phyloP scores from a whole-genome alignment of 2,113 vertebrate species.

The Rallus limicola region DNA sequence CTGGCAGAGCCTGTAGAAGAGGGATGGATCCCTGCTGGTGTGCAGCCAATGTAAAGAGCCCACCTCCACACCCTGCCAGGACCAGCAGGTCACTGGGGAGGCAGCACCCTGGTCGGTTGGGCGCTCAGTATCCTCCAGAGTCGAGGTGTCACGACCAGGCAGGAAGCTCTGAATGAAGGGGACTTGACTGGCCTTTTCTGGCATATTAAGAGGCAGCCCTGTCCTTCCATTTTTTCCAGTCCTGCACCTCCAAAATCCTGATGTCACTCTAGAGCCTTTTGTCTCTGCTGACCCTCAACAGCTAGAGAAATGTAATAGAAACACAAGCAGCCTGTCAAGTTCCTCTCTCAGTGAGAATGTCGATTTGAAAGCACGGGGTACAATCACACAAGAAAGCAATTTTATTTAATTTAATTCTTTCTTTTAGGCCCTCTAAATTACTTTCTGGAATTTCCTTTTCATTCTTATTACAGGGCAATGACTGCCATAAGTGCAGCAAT shows the following conservation, averaged over 20 bases:
- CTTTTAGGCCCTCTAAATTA: background rate
- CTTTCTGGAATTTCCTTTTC: background rate
- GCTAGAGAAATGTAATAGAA: background rate
- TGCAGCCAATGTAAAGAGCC: background rate
- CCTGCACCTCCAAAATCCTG: background rate
- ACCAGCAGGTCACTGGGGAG: background rate
- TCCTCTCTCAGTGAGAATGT: background rate
- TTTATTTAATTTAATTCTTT: background rate
- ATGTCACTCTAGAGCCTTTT: background rate
- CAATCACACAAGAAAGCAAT: background rate
- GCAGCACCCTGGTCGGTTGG: rapidly evolving
- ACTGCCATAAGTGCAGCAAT: background rate
- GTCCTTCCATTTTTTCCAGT: background rate
- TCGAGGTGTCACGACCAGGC: background rate
- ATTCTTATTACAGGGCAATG: background rate
- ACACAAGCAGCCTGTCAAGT: background rate
- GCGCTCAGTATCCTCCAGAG: background rate
- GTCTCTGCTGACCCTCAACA: background rate
- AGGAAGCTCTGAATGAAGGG: background rate
- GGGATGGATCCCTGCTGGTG: background rate
- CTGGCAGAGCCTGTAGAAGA: background rate
- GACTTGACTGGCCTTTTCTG: background rate
- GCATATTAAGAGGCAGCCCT: background rate
- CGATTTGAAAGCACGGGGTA: background rate
- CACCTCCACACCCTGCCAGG: background rate